Conservation (phyloP, 2,888 invertebrate species). For the Xestobium rufovillosum region DNA sequence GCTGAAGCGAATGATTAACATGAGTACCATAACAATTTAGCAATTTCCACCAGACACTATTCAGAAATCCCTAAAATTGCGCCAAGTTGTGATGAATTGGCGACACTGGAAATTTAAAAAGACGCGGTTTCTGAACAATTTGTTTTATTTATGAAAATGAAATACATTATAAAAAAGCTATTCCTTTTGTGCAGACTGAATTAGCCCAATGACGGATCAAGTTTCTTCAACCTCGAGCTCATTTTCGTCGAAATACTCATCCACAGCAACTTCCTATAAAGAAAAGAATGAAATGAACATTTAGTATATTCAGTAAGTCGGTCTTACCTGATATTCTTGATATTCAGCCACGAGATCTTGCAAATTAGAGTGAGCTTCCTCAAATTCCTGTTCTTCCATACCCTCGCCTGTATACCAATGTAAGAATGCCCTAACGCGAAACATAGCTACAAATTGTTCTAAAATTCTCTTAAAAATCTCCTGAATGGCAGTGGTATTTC, state of each 20-base stretch:
- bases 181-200: no score
- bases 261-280: slow-evolving; percentile 2
- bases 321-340: slow-evolving; percentile 1
- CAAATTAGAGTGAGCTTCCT: background rate
- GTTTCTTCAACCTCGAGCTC: background rate
- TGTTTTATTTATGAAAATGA: background rate
- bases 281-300: background rate
- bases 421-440: slow-evolving; percentile 1
- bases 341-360: background rate
- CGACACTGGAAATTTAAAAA: no score
- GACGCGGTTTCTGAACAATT: no score
- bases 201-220: no score
- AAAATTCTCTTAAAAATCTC: slow-evolving; percentile 1
- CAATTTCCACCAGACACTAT: no score
- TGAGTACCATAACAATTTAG: no score
- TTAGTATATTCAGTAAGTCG: background rate
- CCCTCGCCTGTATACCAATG: slow-evolving; percentile 3
- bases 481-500: slow-evolving; percentile 1
- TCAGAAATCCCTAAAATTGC: no score
- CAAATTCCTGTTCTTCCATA: background rate
- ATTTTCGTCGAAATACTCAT: background rate
- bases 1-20: no score
- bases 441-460: slow-evolving; percentile 1
- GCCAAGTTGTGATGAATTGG: no score
- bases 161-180: background rate